Percentiles rank a stretch among this genome's conserved stretches.
These are phyloP conservation scores for Lamellibrachia columna DNA, from an alignment of 2,888 invertebrate species.

Conservation along the genomic window DNA sequence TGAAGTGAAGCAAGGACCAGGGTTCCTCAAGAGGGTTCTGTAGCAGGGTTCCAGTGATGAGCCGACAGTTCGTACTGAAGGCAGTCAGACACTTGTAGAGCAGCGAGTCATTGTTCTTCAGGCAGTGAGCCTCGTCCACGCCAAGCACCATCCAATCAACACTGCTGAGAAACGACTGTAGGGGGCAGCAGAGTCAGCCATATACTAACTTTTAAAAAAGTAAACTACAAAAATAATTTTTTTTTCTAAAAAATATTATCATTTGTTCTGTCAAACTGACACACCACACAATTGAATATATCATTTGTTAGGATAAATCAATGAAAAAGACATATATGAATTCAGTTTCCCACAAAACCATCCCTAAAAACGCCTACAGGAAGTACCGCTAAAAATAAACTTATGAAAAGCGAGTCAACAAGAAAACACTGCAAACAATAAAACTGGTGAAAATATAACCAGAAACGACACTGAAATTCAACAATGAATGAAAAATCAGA, in stretches of 20 bases:
- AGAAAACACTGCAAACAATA: no score
- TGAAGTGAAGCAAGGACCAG: slow-evolving; percentile 97
- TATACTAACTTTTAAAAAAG: background rate
- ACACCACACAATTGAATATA: no score
- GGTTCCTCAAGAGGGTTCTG: slow-evolving; percentile 99
- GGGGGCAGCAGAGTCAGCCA: background rate
- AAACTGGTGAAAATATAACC: no score
- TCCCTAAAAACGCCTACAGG: background rate
- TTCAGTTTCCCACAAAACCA: no score
- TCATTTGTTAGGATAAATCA: no score
- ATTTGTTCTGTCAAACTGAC: background rate
- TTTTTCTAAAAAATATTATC: background rate
- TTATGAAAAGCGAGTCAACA: no score
- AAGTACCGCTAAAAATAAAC: background rate
- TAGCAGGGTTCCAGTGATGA: slow-evolving; percentile 93
- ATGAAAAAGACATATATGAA: no score
- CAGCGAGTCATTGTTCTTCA: slow-evolving; percentile 98
- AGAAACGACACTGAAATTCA: no score
- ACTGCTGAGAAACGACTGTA: slow-evolving; percentile 73
- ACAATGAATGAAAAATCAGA: no score
- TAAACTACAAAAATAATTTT: no score
- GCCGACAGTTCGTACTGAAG: slow-evolving; percentile 90
- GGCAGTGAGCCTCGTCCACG: slow-evolving; percentile 97
- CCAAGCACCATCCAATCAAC: slow-evolving; percentile 93
- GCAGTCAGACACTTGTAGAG: slow-evolving; percentile 94